A percentile compares a stretch with the other conserved stretches of the same genome.
These are phyloP conservation scores for Physeter macrocephalus DNA, from an alignment of 2,113 vertebrate species.

Conservation along the genomic window DNA sequence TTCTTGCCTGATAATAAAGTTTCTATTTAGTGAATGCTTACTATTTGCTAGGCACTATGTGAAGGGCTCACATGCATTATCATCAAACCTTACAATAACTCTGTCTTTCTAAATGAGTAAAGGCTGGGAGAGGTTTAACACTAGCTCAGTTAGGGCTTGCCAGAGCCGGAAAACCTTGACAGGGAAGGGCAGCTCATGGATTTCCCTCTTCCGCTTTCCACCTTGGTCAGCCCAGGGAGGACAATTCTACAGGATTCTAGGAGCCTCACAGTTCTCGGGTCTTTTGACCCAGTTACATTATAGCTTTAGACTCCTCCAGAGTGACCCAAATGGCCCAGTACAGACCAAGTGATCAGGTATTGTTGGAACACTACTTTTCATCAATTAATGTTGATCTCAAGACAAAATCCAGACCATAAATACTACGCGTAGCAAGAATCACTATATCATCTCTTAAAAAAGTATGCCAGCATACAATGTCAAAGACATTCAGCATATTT, in stretches of 20 bases:
- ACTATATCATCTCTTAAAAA: background rate
- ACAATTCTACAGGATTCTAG: background rate
- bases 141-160: background rate
- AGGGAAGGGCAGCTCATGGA: background rate
- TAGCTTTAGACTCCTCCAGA: background rate
- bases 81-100: background rate
- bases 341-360: background rate
- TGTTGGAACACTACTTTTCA: background rate
- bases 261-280: background rate
- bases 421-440: background rate
- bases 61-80: background rate
- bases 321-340: background rate
- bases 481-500: background rate
- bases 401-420: background rate
- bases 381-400: background rate
- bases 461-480: background rate
- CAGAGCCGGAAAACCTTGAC: background rate
- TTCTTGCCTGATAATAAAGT: background rate
- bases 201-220: background rate
- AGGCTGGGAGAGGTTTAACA: background rate
- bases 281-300: background rate
- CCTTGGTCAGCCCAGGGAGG: background rate
- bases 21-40: background rate
- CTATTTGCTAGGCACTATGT: background rate
- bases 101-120: background rate